A percentile compares a stretch with the other conserved stretches of the same genome.
These are phyloP conservation scores for Blastobasis lacticolella DNA, from an alignment of 2,888 invertebrate species.

Conservation along the genomic window DNA sequence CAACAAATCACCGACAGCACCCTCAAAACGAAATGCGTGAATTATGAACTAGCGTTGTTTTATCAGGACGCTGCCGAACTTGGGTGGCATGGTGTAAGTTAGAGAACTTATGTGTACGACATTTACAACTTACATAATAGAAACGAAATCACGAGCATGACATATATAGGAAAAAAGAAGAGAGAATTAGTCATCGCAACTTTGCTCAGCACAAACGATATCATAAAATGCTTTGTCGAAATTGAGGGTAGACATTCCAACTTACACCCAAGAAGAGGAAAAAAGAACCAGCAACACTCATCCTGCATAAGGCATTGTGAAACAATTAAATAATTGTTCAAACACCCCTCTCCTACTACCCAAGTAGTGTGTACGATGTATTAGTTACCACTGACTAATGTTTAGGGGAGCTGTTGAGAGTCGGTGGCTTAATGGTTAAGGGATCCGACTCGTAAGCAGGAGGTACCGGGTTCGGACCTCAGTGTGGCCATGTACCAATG, in stretches of 20 bases:
- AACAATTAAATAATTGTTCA: neutral
- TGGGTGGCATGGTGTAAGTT: conserved; percentile 37
- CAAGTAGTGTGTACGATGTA: neutral
- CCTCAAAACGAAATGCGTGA: conserved; percentile 50
- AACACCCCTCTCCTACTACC: neutral
- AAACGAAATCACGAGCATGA: neutral
- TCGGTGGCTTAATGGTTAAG: too few species aligned
- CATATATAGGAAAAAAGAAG: neutral
- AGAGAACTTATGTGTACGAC: conserved; percentile 5
- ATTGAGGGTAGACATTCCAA: too few species aligned
- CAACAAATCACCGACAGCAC: conserved; percentile 46
- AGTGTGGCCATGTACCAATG: too few species aligned
- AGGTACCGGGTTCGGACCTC: too few species aligned
- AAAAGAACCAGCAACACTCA: too few species aligned
- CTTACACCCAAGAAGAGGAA: too few species aligned
- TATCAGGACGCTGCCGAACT: conserved; percentile 45
- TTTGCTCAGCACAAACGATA: neutral
- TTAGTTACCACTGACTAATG: neutral
- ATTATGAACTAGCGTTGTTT: conserved; percentile 46
- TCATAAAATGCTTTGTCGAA: too few species aligned
- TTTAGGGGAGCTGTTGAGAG: too few species aligned
- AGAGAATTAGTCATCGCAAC: neutral
- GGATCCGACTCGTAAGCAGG: too few species aligned
- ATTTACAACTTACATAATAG: conserved; percentile 1
- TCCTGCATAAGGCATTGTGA: too few species aligned